These are phyloP conservation scores for Epinephelus cyanopodus DNA, from an alignment of 2,113 vertebrate species.

Conservation along the genomic window DNA sequence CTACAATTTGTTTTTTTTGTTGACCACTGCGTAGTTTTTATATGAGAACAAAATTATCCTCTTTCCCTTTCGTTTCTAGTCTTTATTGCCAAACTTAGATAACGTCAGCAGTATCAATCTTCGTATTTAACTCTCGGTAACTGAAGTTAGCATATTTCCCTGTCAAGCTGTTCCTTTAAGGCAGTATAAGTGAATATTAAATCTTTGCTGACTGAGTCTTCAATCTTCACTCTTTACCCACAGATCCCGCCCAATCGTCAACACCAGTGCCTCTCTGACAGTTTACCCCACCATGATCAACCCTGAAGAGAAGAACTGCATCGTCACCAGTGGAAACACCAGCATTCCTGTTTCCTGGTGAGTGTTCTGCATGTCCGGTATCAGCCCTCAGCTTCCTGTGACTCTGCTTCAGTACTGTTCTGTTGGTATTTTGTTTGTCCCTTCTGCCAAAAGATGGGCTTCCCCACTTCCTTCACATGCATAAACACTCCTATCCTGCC, in stretches of 20 bases:
- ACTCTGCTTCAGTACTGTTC: constrained; percentile 9
- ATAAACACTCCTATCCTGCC: constrained; percentile 44
- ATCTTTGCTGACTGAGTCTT: not conserved
- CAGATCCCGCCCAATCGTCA: constrained; percentile 92
- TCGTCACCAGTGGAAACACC: constrained; percentile 75
- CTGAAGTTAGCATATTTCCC: not conserved
- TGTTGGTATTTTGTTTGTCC: constrained; percentile 35
- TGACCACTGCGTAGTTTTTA: too few species aligned
- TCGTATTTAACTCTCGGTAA: too few species aligned
- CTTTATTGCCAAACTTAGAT: not conserved
- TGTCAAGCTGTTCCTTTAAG: not conserved
- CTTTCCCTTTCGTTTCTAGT: not conserved
- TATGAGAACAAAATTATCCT: too few species aligned
- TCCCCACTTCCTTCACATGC: constrained; percentile 25
- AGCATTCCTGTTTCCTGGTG: constrained; percentile 89
- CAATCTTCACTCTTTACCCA: not conserved
- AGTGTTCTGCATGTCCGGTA: constrained; percentile 49
- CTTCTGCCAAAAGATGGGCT: constrained; percentile 23
- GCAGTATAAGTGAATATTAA: not conserved
- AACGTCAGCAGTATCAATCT: not conserved
- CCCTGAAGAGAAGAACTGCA: constrained; percentile 91
- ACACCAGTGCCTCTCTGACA: constrained; percentile 85
- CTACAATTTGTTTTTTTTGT: too few species aligned
- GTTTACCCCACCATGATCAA: constrained; percentile 93
- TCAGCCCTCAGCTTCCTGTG: constrained; percentile 26